These are phyloP conservation scores for Cirrhinus molitorella DNA, from an alignment of 2,797 vertebrate species.

Conservation along the genomic window DNA sequence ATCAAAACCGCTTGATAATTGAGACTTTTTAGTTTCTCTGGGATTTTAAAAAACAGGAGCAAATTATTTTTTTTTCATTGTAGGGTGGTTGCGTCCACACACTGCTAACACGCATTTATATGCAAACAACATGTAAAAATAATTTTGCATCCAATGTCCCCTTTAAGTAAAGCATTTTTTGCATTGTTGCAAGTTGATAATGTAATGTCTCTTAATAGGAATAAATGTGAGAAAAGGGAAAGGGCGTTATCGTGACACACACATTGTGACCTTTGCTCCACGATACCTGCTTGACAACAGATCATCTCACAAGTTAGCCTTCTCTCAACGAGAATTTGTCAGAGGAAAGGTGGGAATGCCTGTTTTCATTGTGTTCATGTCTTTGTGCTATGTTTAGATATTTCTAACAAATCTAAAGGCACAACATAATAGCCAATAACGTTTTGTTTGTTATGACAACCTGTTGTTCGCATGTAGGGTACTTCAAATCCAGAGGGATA, in stretches of 20 bases:
- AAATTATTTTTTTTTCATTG: too few relatives aligned
- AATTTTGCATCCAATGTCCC: too few relatives aligned
- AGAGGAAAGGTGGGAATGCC: constrained; percentile 87
- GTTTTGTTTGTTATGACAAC: background rate
- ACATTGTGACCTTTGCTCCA: constrained; percentile 95
- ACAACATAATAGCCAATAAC: background rate
- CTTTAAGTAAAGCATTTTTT: too few relatives aligned
- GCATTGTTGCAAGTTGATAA: background rate
- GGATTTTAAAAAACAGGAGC: too few relatives aligned
- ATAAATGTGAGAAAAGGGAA: constrained; percentile 95
- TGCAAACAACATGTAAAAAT: too few relatives aligned
- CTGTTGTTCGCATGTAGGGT: constrained; percentile 75
- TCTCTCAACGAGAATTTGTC: constrained; percentile 95
- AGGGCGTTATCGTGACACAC: constrained; percentile 93
- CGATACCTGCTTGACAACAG: constrained; percentile 95
- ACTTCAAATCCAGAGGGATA: constrained; percentile 91
- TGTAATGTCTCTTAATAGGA: constrained; percentile 76
- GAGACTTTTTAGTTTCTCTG: too few relatives aligned
- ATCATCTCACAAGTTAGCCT: constrained; percentile 92
- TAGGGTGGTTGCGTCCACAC: too few relatives aligned
- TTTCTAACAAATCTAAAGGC: background rate
- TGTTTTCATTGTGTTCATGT: background rate
- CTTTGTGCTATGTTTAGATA: constrained; percentile 2
- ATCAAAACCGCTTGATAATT: too few relatives aligned
- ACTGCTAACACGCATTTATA: too few relatives aligned